Evolutionary conservation across 2,888 invertebrate species (phyloP).

Genomic region (Orchesellides sinensis): DNA sequence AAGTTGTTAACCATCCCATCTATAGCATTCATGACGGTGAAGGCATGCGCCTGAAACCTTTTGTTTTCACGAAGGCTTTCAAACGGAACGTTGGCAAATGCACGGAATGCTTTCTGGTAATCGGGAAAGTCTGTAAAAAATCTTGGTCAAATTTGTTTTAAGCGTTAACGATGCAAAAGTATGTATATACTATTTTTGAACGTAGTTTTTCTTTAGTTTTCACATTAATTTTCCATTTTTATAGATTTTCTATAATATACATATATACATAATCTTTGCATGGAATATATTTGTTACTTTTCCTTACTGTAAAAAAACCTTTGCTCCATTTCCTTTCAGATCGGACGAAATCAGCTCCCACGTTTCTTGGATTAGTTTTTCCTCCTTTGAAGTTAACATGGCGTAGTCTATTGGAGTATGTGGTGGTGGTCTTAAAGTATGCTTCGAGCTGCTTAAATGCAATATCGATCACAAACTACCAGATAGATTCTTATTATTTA

Average conservation of each 20-base stretch:
- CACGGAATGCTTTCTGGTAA: conserved; percentile 78
- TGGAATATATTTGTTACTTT: too few species aligned
- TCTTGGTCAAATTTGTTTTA: too few species aligned
- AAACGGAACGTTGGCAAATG: conserved; percentile 78
- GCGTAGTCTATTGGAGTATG: background rate
- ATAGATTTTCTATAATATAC: too few species aligned
- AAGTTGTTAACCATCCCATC: conserved; percentile 79
- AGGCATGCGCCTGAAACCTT: conserved; percentile 80
- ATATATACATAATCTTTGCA: too few species aligned
- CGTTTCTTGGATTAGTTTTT: conserved; percentile 77
- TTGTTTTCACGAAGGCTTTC: conserved; percentile 78
- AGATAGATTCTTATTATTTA: too few species aligned
- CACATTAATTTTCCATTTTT: too few species aligned
- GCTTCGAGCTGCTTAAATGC: too few species aligned
- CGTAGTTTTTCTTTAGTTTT: too few species aligned
- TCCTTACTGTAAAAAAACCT: conserved; percentile 77
- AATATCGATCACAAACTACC: too few species aligned
- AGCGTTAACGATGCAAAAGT: too few species aligned
- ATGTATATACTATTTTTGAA: too few species aligned
- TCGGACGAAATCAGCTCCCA: conserved; percentile 78
- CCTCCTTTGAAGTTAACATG: conserved; percentile 77
- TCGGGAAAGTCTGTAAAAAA: conserved; percentile 79
- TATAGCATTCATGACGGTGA: conserved; percentile 79
- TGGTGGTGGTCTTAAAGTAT: too few species aligned
- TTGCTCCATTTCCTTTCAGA: conserved; percentile 77